Evolutionary conservation across 2,888 invertebrate species (phyloP).

Genomic region (Acronicta alni): DNA sequence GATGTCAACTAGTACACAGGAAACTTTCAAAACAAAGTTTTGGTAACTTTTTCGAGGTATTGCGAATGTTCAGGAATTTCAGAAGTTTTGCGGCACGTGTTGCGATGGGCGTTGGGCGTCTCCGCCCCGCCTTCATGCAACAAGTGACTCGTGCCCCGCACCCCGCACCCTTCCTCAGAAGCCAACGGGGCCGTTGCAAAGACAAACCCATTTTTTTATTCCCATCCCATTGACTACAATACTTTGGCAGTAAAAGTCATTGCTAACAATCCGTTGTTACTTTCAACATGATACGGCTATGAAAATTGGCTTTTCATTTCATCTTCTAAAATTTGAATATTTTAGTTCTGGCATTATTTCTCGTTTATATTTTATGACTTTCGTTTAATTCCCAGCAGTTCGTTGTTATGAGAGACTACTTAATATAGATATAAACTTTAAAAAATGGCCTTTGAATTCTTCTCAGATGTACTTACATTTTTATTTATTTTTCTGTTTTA

Average conservation of each 20-base stretch:
- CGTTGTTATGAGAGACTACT: background rate
- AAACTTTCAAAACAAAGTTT: background rate
- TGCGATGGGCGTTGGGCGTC: constrained; percentile 80
- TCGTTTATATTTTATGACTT: constrained; percentile 6
- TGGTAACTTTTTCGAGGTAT: constrained; percentile 19
- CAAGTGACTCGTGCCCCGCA: constrained; percentile 74
- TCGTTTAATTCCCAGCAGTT: constrained; percentile 10
- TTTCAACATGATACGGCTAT: constrained; percentile 25
- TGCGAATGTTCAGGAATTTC: constrained; percentile 29
- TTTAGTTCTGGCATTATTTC: background rate
- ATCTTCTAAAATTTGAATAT: constrained; percentile 13
- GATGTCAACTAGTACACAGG: no score
- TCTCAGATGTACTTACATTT: no score
- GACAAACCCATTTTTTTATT: constrained; percentile 53
- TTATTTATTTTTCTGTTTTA: no score
- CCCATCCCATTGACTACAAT: constrained; percentile 41
- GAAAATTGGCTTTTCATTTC: constrained; percentile 37
- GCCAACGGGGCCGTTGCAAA: constrained; percentile 52
- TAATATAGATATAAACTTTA: no score
- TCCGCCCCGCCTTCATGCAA: constrained; percentile 82
- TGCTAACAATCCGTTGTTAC: constrained; percentile 30
- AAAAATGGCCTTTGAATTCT: no score
- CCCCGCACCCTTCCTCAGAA: constrained; percentile 58
- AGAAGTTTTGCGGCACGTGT: constrained; percentile 68
- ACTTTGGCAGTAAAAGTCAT: constrained; percentile 47